A percentile compares a stretch with the other conserved stretches of the same genome.
phyloP scores from a whole-genome alignment of 2,888 invertebrate species.

The Copidosoma aretas region DNA sequence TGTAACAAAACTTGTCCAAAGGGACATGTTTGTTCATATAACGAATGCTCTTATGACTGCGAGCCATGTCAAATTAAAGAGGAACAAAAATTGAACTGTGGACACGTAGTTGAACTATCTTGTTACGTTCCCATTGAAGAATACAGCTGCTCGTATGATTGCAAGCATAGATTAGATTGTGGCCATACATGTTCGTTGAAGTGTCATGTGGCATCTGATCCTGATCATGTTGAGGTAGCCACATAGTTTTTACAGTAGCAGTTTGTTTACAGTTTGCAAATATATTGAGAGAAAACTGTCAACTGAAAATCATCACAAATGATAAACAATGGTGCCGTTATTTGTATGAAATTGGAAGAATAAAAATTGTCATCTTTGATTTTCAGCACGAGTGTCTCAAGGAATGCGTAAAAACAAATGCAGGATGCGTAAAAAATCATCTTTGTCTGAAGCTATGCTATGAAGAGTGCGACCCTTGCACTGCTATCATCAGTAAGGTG shows the following conservation, averaged over 20 bases:
- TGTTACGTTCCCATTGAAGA: not conserved
- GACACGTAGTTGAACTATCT: not conserved
- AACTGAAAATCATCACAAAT: no score
- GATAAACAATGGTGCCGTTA: no score
- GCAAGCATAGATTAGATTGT: slow-evolving; percentile 16
- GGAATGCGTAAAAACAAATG: slow-evolving; percentile 4
- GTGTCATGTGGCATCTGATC: slow-evolving; percentile 17
- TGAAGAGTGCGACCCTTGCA: slow-evolving; percentile 13
- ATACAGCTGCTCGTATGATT: slow-evolving; percentile 3
- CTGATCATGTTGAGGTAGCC: slow-evolving; percentile 22
- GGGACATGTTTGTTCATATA: not conserved
- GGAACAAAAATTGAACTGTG: not conserved
- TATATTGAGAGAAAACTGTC: no score
- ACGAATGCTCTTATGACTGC: not conserved
- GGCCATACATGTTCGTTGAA: slow-evolving; percentile 13
- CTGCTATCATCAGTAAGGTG: not conserved
- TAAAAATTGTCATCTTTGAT: not conserved
- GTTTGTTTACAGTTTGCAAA: no score
- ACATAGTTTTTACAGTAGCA: no score
- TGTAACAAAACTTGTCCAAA: not conserved
- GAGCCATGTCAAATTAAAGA: not conserved
- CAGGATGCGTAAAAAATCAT: slow-evolving; percentile 1
- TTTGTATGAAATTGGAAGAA: not conserved
- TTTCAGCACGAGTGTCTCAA: slow-evolving; percentile 16
- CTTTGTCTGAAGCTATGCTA: slow-evolving; percentile 9